phyloP scores from a whole-genome alignment of 2,888 invertebrate genomes.

The Dione vanillae region DNA sequence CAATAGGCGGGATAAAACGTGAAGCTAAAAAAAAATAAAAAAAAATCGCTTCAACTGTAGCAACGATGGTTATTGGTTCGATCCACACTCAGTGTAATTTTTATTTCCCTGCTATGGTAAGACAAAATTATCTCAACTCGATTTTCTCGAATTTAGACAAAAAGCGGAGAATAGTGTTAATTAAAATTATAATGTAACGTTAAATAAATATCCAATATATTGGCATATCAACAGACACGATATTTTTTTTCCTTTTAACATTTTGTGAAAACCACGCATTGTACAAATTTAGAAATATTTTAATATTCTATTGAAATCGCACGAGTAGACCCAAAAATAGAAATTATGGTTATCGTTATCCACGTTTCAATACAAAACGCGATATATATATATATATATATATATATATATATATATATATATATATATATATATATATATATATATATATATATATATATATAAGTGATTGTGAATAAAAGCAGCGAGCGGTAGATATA shows the following conservation, averaged over 20 bases:
- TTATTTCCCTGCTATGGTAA: no score
- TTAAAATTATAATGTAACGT: not conserved
- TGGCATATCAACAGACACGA: not conserved
- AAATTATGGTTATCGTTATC: conserved; percentile 8
- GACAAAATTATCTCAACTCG: no score
- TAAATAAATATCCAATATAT: not conserved
- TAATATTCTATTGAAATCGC: conserved; percentile 2
- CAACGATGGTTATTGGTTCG: no score
- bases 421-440: not conserved
- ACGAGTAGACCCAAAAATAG: conserved; percentile 9
- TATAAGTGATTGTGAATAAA: not conserved
- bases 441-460: not conserved
- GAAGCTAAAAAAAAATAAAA: no score
- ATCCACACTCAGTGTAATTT: no score
- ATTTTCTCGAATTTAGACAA: no score
- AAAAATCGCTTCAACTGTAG: no score
- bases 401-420: not conserved
- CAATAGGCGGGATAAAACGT: no score
- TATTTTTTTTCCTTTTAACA: not conserved
- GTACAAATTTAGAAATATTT: not conserved
- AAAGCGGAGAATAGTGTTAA: no score
- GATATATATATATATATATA: not conserved
- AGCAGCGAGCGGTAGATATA: no score
- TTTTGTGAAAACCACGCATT: not conserved
- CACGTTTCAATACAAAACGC: conserved; percentile 4